These are phyloP conservation scores for Heliconius melpomene DNA, from an alignment of 1,140 invertebrate species.

Conservation along the genomic window DNA sequence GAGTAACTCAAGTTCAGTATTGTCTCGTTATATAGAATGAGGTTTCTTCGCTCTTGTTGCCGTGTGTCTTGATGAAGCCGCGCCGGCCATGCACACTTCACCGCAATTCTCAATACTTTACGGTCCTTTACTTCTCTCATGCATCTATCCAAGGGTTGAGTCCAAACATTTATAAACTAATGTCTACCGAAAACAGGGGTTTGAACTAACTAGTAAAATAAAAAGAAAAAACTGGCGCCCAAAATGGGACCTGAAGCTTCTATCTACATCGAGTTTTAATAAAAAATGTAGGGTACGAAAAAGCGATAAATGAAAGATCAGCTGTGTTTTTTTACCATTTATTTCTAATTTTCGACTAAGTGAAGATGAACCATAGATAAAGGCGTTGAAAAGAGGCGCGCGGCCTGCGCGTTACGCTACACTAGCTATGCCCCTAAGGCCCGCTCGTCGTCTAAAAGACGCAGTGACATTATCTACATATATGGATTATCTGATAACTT, in stretches of 20 bases:
- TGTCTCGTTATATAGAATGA: constrained; percentile 48
- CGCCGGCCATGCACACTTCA: constrained; percentile 61
- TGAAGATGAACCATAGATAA: constrained; percentile 75
- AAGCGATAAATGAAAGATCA: constrained; percentile 79
- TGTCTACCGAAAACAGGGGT: constrained; percentile 51
- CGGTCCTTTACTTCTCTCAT: constrained; percentile 55
- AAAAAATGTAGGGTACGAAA: constrained; percentile 60
- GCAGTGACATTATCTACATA: constrained; percentile 45
- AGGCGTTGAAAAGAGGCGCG: constrained; percentile 70
- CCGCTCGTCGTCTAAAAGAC: constrained; percentile 42
- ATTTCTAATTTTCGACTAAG: constrained; percentile 76
- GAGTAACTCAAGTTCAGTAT: constrained; percentile 47
- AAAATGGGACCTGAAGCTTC: constrained; percentile 60
- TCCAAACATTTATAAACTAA: constrained; percentile 49
- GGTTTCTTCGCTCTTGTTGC: constrained; percentile 51
- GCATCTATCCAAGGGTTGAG: constrained; percentile 58
- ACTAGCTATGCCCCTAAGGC: constrained; percentile 54
- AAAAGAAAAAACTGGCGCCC: constrained; percentile 63
- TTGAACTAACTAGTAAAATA: constrained; percentile 53
- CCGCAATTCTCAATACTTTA: constrained; percentile 43
- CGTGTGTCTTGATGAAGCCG: constrained; percentile 41
- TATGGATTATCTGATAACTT: constrained; percentile 46
- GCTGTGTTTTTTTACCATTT: constrained; percentile 78
- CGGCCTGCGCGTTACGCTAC: constrained; percentile 60
- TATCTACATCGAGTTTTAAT: constrained; percentile 57